phyloP scores from a whole-genome alignment of 2,888 invertebrate genomes.

The Drosophila anceps region DNA sequence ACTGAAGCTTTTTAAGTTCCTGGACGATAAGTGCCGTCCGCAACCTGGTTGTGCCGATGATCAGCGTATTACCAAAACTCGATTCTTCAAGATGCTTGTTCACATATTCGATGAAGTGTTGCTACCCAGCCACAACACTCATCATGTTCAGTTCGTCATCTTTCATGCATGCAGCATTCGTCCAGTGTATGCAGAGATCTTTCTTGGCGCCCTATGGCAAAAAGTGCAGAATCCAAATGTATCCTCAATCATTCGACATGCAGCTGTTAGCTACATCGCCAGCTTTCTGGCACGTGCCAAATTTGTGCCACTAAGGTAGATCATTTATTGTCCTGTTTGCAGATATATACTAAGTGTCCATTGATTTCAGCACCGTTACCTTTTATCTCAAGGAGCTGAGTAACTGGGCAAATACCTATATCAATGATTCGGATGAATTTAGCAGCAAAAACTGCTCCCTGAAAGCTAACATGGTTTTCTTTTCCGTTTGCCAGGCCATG shows the following conservation, averaged over 20 bases:
- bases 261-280: slow-evolving; percentile 90
- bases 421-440: slow-evolving; percentile 85
- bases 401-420: slow-evolving; percentile 94
- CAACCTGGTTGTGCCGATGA: slow-evolving; percentile 38
- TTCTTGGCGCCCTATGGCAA: slow-evolving; percentile 90
- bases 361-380: slow-evolving; percentile 87
- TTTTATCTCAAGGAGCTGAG: slow-evolving; percentile 89
- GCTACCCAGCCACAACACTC: slow-evolving; percentile 93
- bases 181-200: slow-evolving; percentile 86
- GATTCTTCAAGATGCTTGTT: slow-evolving; percentile 87
- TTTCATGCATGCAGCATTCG: slow-evolving; percentile 91
- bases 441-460: slow-evolving; percentile 86
- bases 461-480: slow-evolving; percentile 94
- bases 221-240: slow-evolving; percentile 89
- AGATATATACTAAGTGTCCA: background rate
- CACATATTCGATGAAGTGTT: slow-evolving; percentile 92
- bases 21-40: slow-evolving; percentile 83
- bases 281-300: slow-evolving; percentile 90
- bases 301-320: slow-evolving; percentile 88
- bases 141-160: slow-evolving; percentile 91
- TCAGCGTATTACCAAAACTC: slow-evolving; percentile 86
- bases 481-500: slow-evolving; percentile 95
- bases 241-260: slow-evolving; percentile 88
- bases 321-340: background rate
- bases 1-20: slow-evolving; percentile 89